Base-by-base conservation (phyloP, 2,113 vertebrate genomes). In the Pampusana beccarii region DNA sequence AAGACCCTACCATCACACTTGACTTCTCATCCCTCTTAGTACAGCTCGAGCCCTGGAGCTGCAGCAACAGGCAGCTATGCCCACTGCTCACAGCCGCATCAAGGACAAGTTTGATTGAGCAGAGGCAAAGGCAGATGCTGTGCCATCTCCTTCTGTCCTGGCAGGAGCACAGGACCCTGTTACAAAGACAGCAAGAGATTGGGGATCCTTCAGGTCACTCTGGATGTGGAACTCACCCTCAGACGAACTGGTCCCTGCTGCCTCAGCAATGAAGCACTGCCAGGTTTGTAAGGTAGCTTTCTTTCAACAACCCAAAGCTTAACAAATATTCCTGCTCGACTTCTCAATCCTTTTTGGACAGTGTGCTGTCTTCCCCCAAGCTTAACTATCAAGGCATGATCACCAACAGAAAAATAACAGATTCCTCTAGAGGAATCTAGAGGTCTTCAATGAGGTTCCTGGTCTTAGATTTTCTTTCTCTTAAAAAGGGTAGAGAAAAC, bases 61-160 rank as follows among this genome's bases (percentile, higher is more conserved):
- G 0, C 67, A 80, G 62, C 0, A 0, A 40, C 5, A 21, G 74
- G 12, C 62, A 87, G 53, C 58, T 38, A 1, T 66, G 31, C 42
- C 65, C 74, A 44, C 58, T 17, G 4, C 48, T 71, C 42, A 61
- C 48, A 81, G 33, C 19, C 38, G 19, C 5, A 1, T 3, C 0
- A 0, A 82, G 70, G 78, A 28, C 9, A 24, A 73, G 29, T 14
- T 17, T 53, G 74, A 36, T 7, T 1, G 1, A 77, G 64, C 33
- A 51, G 26, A 53, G 48, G 26, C 20, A 48, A 60, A 82, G 38
- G 48, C 60, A 80, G 69, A 21, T 23, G 23, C 36, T 66, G 36
- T n/a, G 40, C 69, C 50, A 20, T 4, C 34, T 69, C 29, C 31
- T 24, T 65, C 54, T 67, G 80, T 20, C 36, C 69, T 50, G 20